Evolutionary conservation across 2,113 vertebrate species (phyloP), one percentile per base, ranked within the genome.

Genomic region (Syngnathus typhle): DNA sequence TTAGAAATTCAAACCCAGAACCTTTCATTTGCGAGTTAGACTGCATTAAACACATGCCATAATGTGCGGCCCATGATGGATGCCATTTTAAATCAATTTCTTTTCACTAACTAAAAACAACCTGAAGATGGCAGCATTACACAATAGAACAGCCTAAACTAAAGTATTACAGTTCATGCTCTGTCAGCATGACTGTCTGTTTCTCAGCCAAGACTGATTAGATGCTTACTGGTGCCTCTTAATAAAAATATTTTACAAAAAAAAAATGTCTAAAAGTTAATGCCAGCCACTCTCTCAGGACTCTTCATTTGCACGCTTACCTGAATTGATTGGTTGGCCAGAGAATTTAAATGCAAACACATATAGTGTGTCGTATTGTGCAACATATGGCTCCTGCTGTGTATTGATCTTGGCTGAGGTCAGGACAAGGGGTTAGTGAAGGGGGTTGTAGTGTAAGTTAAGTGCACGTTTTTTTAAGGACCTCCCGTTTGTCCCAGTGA

Each of bases 91-190:
- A 58, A 56, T 6, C 13, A 56, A 32, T 16, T 56, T n/a, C 12
- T n/a, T 21, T 27, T 64, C 60, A 62, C 41, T 65, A 51, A 46
- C 64, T 55, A 23, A 38, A 44, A 15, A 21, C 37, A 11, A 38
- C 86, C 90, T 84, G 82, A 74, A 90, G 90, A 88, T 90, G 90
- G 90, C 89, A 88, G 89, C 88, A 89, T 84, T 74, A 73, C 68
- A 79, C 85, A 75, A 85, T 44, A 16, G 7, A 68, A 74, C 37
- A 47, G 62, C 18, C 60, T 70, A 69, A 62, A 4, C 56, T 13
- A 32, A n/a, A 69, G 51, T 27, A 8, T 54, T 0, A 2, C 41
- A 62, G 52, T 61, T 64, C n/a, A 3, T 68, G 62, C 69, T 44
- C 65, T 59, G 68, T 75, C 71, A 72, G 69, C 55, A 63, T 60